Evolutionary conservation across 2,797 vertebrate species (phyloP).

Genomic region (Oceanodroma leucorhoa): DNA sequence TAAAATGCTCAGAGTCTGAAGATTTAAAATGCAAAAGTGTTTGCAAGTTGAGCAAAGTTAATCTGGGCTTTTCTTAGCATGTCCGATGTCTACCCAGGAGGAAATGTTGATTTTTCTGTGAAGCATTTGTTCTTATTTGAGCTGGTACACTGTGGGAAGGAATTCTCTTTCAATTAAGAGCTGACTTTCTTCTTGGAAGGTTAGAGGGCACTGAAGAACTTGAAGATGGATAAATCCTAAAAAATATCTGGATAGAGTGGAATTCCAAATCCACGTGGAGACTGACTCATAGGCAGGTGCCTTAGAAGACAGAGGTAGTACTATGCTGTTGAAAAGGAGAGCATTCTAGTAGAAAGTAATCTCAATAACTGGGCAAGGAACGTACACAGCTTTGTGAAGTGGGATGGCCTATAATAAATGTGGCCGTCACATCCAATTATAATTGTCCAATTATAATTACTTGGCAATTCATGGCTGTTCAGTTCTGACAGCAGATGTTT

Average conservation of each 20-base stretch:
- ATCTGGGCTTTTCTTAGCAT: background rate
- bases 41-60: background rate
- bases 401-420: background rate
- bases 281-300: background rate
- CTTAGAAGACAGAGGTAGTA: background rate
- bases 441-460: background rate
- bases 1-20: background rate
- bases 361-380: background rate
- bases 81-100: background rate
- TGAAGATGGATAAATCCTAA: background rate
- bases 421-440: background rate
- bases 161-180: background rate
- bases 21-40: background rate
- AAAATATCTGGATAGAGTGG: background rate
- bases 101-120: background rate
- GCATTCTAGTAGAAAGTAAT: background rate
- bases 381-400: fast-evolving
- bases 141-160: background rate
- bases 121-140: background rate
- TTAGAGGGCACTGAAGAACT: background rate
- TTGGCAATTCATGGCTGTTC: background rate
- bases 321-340: background rate
- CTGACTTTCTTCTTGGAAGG: background rate
- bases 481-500: background rate
- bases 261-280: background rate